Percentiles rank a stretch among this genome's conserved stretches.
Conservation (phyloP, 1,140 invertebrate species). For the Araneus ventricosus region DNA sequence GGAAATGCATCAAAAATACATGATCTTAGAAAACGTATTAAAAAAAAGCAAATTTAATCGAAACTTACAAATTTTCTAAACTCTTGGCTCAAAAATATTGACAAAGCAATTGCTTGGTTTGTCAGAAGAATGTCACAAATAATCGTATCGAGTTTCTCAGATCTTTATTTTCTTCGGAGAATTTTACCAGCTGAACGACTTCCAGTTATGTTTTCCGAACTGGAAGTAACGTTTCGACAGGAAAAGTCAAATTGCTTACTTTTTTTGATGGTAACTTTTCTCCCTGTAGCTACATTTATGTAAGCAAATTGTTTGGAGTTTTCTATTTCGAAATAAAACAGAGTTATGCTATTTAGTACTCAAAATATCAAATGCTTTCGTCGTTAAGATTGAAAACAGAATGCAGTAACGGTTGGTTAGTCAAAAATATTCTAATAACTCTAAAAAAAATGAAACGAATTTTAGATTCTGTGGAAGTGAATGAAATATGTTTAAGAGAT, state of each 20-base stretch:
- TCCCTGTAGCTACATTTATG: neutral
- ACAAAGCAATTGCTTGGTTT: neutral
- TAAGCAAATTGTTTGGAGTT: neutral
- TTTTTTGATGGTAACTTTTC: neutral
- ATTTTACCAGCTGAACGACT: neutral
- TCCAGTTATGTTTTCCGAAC: constrained; percentile 15
- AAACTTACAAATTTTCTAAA: neutral
- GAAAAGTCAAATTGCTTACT: neutral
- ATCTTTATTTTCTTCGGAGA: neutral
- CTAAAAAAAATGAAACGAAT: no score
- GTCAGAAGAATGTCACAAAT: neutral
- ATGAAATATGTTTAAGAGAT: no score
- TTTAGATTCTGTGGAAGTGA: no score
- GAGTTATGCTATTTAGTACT: no score
- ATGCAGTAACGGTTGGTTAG: no score
- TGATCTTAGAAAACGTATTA: neutral
- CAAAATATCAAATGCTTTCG: neutral
- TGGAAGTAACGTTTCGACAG: neutral
- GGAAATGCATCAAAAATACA: no score
- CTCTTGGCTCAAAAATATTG: neutral
- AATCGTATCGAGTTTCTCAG: constrained; percentile 12
- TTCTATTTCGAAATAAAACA: neutral
- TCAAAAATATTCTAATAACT: no score
- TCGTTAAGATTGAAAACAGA: neutral
- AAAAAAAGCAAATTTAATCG: neutral